Evolutionary conservation across 2,113 vertebrate genomes (phyloP).

Genomic region (Chaetodon auriga): DNA sequence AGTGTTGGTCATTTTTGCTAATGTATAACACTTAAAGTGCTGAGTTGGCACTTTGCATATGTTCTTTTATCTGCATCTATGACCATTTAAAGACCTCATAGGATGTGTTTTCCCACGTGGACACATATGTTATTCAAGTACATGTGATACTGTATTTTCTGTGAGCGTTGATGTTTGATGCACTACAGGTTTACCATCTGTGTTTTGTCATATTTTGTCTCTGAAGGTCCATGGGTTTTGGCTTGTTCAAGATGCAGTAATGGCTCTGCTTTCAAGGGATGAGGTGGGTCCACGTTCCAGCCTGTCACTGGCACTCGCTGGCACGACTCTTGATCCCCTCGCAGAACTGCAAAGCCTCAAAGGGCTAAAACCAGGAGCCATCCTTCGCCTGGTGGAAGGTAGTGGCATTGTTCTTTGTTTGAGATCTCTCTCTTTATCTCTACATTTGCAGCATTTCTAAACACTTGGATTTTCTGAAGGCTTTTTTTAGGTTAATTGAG

Average conservation of each 20-base stretch:
- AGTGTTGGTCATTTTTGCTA: neutral
- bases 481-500: neutral
- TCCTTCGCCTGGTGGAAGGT: conserved; percentile 85
- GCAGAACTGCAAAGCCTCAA: conserved; percentile 80
- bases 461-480: too few species aligned
- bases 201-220: conserved; percentile 11
- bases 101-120: neutral
- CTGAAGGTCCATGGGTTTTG: conserved; percentile 81
- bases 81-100: neutral
- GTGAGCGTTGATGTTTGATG: neutral
- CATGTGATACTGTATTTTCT: neutral
- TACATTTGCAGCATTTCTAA: neutral
- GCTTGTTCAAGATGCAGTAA: conserved; percentile 82
- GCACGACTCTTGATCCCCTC: conserved; percentile 79
- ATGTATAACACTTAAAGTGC: neutral
- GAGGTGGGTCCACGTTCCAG: conserved; percentile 84
- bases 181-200: neutral
- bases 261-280: conserved; percentile 76
- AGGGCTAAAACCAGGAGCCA: conserved; percentile 81
- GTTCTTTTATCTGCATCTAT: neutral
- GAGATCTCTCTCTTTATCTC: neutral
- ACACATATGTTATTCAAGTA: too few species aligned
- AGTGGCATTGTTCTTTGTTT: neutral
- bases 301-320: conserved; percentile 78
- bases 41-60: neutral